Conservation (phyloP, 1,140 invertebrate genomes). For the Eriosoma lanigerum region DNA sequence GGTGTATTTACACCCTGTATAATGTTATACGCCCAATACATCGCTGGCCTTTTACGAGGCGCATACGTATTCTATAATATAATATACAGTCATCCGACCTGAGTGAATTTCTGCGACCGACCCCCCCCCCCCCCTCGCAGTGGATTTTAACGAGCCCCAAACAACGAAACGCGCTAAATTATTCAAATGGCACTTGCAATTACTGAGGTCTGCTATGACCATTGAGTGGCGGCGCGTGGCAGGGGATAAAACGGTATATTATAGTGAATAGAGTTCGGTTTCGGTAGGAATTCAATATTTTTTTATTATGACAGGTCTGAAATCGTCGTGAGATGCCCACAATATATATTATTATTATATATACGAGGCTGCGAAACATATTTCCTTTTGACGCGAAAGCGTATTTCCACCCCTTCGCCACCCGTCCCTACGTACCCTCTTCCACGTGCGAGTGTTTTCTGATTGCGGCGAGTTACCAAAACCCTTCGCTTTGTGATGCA, state of each 20-base stretch:
- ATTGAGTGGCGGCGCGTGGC: neutral
- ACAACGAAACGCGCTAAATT: constrained; percentile 39
- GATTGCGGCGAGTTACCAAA: constrained; percentile 25
- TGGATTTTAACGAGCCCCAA: constrained; percentile 28
- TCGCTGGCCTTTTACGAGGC: too few species aligned
- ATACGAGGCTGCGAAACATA: neutral
- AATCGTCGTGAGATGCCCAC: constrained; percentile 11
- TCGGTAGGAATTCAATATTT: constrained; percentile 28
- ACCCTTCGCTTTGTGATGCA: constrained; percentile 11
- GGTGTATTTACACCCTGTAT: too few species aligned
- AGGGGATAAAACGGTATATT: neutral
- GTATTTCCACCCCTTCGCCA: neutral
- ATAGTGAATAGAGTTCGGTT: neutral
- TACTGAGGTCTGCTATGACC: constrained; percentile 14
- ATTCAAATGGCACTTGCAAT: constrained; percentile 33
- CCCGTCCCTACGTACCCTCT: neutral
- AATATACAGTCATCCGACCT: too few species aligned
- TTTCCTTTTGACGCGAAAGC: constrained; percentile 11
- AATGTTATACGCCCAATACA: too few species aligned
- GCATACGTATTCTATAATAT: too few species aligned
- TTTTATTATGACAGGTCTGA: constrained; percentile 20
- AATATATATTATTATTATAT: constrained; percentile 26
- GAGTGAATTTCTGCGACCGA: neutral
- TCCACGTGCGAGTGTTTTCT: constrained; percentile 9
- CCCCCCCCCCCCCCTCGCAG: too few species aligned